Conservation (phyloP, 2,113 vertebrate genomes). For the Dendropsophus ebraccatus region DNA sequence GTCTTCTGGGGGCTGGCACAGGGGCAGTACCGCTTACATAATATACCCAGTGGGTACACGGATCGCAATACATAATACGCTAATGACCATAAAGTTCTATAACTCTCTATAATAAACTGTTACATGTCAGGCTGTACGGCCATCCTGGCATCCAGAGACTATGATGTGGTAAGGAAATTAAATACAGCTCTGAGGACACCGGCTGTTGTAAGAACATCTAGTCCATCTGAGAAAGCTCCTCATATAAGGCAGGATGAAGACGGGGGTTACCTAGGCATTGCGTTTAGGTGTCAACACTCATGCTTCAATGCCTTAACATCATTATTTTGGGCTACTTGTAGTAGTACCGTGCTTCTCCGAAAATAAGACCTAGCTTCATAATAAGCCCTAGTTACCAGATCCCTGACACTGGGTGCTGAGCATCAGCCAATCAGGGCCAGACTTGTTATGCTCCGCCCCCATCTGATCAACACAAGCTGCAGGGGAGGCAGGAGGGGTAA, state of each 20-base stretch:
- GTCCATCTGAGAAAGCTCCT: background rate
- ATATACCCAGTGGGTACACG: background rate
- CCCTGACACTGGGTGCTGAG: no score
- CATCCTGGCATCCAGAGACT: background rate
- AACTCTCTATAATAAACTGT: constrained; percentile 32
- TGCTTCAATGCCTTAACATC: no score
- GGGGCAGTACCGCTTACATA: background rate
- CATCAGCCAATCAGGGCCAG: no score
- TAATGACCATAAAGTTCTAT: constrained; percentile 11
- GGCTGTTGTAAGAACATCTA: background rate
- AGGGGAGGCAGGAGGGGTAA: no score
- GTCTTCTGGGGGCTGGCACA: background rate
- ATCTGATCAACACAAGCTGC: no score
- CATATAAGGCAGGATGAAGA: background rate
- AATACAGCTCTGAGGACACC: background rate
- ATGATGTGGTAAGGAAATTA: background rate
- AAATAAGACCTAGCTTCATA: no score
- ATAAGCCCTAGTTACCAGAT: no score
- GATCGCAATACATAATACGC: background rate
- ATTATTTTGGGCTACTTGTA: no score
- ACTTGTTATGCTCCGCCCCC: no score
- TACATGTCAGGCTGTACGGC: background rate
- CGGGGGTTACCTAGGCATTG: background rate
- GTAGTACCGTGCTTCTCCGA: no score
- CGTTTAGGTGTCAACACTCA: background rate